Evolutionary conservation across 2,888 invertebrate genomes (phyloP), one percentile per base, ranked within the genome.

Genomic region (Amblyjoppa fuscipennis): DNA sequence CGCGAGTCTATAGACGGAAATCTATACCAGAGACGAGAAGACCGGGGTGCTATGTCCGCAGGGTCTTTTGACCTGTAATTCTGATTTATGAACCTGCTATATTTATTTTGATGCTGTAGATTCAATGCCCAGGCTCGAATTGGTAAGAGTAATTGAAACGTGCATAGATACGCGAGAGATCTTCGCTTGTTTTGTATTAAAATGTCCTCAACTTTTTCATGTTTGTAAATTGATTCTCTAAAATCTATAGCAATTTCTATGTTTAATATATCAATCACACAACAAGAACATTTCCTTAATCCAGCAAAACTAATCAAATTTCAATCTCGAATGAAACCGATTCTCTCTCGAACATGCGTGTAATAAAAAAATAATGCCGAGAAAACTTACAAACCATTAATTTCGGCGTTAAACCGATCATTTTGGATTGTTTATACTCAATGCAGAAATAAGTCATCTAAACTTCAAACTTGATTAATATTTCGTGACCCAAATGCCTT

Each of bases 31-130:
- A 79, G 76, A 53, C 61, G 56, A 78, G 25, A 66, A 49, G n/a
- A 38, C 34, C 20, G 61, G 45, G 70, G 75, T 53, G 78, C 64
- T 38, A 71, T 45, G 16, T 68, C 31, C 41, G 56, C 61, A 70
- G 66, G 59, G 68, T 83, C 59, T 68, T 51, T 66, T 56, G 28
- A 66, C 83, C 61, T 76, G 68, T 34, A 83, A 75, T 68, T 80
- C 45, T 83, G 83, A 85, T 85, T 83, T 83, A 85, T 56, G 76
- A 69, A 49, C 68, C 16, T 68, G 51, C 53, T 31, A 49, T 51
- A 20, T 64, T 64, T 66, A 76, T 76, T 51, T 66, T 76, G 20
- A 49, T 49, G 31, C 31, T 49, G 61, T 64, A 16, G 20, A 61
- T 31, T 45, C 4, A 64, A 31, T 20, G 64, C 11, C 11, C 31